Evolutionary conservation across 2,113 vertebrate genomes (phyloP), one percentile per base, ranked within the genome.

Genomic region (Gavialis gangeticus): DNA sequence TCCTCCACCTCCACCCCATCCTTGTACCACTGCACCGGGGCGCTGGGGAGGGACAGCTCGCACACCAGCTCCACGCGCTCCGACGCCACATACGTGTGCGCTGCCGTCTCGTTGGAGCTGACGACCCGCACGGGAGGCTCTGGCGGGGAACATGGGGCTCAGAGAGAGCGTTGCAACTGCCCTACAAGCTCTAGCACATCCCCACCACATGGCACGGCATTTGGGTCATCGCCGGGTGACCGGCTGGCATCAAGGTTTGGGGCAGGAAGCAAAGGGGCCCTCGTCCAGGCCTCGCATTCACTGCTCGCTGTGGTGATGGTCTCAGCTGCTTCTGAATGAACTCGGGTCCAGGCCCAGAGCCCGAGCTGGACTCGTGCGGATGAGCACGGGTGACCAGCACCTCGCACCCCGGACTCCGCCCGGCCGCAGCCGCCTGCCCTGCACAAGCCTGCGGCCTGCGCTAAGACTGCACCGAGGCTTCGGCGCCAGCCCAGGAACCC

Each of bases 41-140:
- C 98, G 0, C 96, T 98, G 0, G 94, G 96, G 30, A 96, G 95
- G 83, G 99, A 99, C 73, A 99, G 98, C 97, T 99, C 98, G 57
- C 99, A 99, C 96, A 98, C 98, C 93, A 99, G 94, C 54, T 99
- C 98, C 98, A 99, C 98, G 4, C 98, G 97, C 93, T 99, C 99
- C 0, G 98, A 98, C 0, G 97, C 97, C 64, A 96, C 85, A 14
- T 99, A 99, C 19, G 98, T 91, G 92, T 99, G 98, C 37, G 98
- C 96, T 94, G 98, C 97, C 30, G 97, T 96, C 62, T 98, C 97
- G 0, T 84, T 99, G 27, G 99, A 99, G 75, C 98, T 98, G 73
- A 99, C 2, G 3, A 99, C 99, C 91, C 97, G 98, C 67, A 99
- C 98, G 0, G 98, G 98, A 58, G 99, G 98, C 85, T 99, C 99